phyloP scores from a whole-genome alignment of 2,888 invertebrate species.

The Sialis lutaria region DNA sequence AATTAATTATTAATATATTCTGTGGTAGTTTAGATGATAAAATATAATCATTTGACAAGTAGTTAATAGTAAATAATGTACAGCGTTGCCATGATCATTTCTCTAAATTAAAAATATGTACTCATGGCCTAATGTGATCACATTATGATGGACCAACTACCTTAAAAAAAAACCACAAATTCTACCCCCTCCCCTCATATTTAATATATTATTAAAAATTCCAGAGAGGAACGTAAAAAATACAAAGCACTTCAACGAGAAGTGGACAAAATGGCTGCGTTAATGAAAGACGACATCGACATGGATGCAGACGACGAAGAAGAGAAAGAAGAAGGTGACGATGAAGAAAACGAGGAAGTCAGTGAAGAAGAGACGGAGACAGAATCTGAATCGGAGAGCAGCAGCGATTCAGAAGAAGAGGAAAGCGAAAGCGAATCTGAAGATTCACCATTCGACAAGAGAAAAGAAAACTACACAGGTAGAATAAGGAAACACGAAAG shows the following conservation, averaged over 20 bases:
- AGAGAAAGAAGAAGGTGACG: constrained; percentile 32
- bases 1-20: too few species aligned
- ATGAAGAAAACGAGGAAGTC: constrained; percentile 26
- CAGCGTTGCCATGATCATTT: too few species aligned
- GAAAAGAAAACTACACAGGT: constrained; percentile 44
- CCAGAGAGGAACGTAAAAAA: constrained; percentile 61
- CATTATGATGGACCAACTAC: too few species aligned
- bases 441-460: constrained; percentile 48
- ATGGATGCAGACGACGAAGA: constrained; percentile 49
- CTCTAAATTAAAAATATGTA: too few species aligned
- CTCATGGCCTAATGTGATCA: too few species aligned
- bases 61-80: too few species aligned
- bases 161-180: too few species aligned
- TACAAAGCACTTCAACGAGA: constrained; percentile 71
- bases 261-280: constrained; percentile 78
- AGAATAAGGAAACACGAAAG: constrained; percentile 62
- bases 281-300: constrained; percentile 65
- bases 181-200: too few species aligned
- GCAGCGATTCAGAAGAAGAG: constrained; percentile 48
- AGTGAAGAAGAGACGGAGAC: constrained; percentile 47
- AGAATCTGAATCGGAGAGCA: constrained; percentile 47
- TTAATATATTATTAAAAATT: neutral
- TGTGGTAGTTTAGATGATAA: too few species aligned
- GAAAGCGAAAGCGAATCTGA: constrained; percentile 31
- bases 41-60: too few species aligned